Evolutionary conservation across 2,797 vertebrate species (phyloP), one percentile per base, ranked within the genome.

Genomic region (Chaetophractus vellerosus): DNA sequence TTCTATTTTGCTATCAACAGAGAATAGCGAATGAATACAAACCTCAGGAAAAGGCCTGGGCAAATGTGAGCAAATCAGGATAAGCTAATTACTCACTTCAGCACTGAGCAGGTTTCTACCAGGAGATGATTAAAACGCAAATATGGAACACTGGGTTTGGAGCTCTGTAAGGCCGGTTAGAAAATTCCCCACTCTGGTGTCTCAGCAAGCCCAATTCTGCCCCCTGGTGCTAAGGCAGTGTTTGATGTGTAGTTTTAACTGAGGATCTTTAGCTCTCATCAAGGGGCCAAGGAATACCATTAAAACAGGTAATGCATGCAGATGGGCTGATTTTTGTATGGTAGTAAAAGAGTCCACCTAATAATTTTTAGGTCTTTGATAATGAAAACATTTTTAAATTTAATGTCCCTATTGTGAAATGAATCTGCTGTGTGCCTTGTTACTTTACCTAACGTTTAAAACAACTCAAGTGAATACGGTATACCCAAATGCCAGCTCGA

Each of bases 221-320:
- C 97, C 96, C 95, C 97, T 98, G 94, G 96, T 97, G 97, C 95
- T 91, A 64, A 96, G 95, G 96, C 95, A 83, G 89, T 12, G 91
- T 74, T 23, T 72, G 92, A 96, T 83, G 48, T 95, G 88, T 59
- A 95, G 83, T 91, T 94, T 94, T 91, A 97, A 92, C 33, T 71
- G 92, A 92, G 66, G 80, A 80, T n/a, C 3, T 0, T 86, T 74
- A 90, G 45, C 75, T 90, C 31, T 33, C 41, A 72, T 84, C 90
- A 52, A 66, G 94, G 52, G 90, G 74, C 23, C 31, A 86, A 71
- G 63, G 50, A 12, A 1, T 24, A 57, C 64, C 74, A 94, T 57
- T 90, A 87, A 92, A 76, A 75, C 69, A 50, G 33, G 48, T 45
- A 63, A 88, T 52, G 38, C 31, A 18, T 6, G 26, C 69, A 57